Evolutionary conservation across 2,888 invertebrate species (phyloP).

Genomic region (Pollenia griseotomentosa): DNA sequence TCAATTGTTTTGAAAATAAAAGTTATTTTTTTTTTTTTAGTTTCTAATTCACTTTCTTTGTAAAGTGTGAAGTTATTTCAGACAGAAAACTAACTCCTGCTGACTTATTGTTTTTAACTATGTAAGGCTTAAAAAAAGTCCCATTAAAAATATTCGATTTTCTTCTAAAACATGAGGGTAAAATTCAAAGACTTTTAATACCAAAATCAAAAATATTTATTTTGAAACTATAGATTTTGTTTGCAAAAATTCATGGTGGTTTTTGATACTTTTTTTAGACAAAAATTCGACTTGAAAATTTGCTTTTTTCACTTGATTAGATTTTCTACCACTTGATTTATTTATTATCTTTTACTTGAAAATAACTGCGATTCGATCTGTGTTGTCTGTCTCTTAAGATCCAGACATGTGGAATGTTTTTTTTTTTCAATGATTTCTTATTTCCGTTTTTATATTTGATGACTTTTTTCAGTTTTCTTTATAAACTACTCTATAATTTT

Average conservation of each 20-base stretch:
- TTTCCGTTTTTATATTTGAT: constrained; percentile 60
- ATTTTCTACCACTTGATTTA: constrained; percentile 69
- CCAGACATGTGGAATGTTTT: constrained; percentile 46
- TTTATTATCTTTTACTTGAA: constrained; percentile 54
- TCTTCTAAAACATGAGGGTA: background rate
- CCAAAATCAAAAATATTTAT: background rate
- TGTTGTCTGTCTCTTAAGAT: constrained; percentile 40
- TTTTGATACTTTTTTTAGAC: constrained; percentile 49
- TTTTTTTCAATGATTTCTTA: constrained; percentile 36
- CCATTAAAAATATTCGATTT: background rate
- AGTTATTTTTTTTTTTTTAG: constrained; percentile 26
- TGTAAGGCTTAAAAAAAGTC: constrained; percentile 9
- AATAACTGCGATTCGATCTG: constrained; percentile 32
- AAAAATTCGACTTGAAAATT: constrained; percentile 21
- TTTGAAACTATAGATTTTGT: constrained; percentile 10
- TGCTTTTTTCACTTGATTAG: constrained; percentile 58
- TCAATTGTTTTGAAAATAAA: constrained; percentile 53
- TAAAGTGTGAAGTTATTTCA: constrained; percentile 56
- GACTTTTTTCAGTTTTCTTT: constrained; percentile 62
- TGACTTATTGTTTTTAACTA: constrained; percentile 57
- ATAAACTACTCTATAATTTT: constrained; percentile 51
- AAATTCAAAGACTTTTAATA: constrained; percentile 10
- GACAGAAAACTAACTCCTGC: constrained; percentile 63
- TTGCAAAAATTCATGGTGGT: constrained; percentile 48
- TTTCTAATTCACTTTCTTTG: constrained; percentile 27